Base-by-base conservation (phyloP, 2,113 vertebrate genomes). In the Chaetura pelagica region DNA sequence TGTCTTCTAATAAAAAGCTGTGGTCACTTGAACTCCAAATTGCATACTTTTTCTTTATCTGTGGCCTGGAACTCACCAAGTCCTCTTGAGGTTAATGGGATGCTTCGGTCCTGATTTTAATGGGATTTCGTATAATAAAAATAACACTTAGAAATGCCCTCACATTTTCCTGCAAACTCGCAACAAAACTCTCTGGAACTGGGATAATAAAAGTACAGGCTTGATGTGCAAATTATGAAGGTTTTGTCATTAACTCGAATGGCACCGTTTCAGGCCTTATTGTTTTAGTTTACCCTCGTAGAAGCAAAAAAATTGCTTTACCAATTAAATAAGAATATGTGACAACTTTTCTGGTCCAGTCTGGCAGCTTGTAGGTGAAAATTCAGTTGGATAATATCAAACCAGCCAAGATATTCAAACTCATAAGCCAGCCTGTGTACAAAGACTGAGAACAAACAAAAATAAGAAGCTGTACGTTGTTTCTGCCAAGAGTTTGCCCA, bases 51-150 rank as follows among this genome's bases (percentile, higher is more conserved):
- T 42, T 84, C 92, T 94, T 92, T 96, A 96, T 96, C 94, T 96
- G 94, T 90, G 95, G 94, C 90, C 94, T 97, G 93, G 92, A 96
- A 96, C 83, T 24, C 85, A 8, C 76, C 90, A 84, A 96, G 76
- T 96, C 90, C 92, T 86, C 81, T 96, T 97, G 95, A 96, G 95
- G 96, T 96, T 96, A 97, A 95, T 75, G 42, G 93, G 93, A 96
- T 94, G 96, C 92, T 94, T 96, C 96, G 92, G 90, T n/a, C 74
- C 73, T 24, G 66, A 87, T 94, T 95, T 97, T 96, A 96, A 97
- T 94, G 83, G 92, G 94, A 71, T 14, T 96, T 89, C 86, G 72
- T 66, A 94, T 91, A 84, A 91, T 95, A 97, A 97, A 97, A 97
- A 96, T 90, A 94, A 94, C 97, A 95, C 96, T 93, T 95, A 55